Base-by-base conservation (phyloP, 2,888 invertebrate species). In the Colletes collaris region DNA sequence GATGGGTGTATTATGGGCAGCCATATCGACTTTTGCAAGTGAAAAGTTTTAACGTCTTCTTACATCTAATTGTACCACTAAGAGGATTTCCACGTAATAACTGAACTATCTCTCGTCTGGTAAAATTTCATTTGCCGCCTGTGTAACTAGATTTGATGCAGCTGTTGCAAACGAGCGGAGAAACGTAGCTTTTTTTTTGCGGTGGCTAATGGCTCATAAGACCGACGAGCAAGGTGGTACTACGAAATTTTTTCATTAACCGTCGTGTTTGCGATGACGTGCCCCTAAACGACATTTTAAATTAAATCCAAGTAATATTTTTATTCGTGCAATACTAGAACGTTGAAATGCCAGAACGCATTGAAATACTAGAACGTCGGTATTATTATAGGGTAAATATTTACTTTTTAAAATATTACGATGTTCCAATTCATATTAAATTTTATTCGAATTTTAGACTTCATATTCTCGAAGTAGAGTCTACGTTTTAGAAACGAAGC, bases 1-100 rank as follows among this genome's bases (percentile, higher is more conserved):
- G 59, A 80, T 19, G 68, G 55, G 37, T 71, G 49, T 53, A 76
- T 78, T 69, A 65, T 62, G 55, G 49, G 11, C 19, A 10, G 35
- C 49, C 19, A 7, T 68, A 82, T 79, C 55, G 68, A 80, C 46
- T 66, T 16, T 44, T 16, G n/a, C 56, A 40, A 53, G 19, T 27
- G 69, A 70, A 72, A 81, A 83, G 59, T 77, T 83, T 64, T 58
- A 80, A 56, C 62, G 52, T 67, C 70, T 53, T 64, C 58, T 70
- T 66, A 66, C 71, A 64, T 64, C 55, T 79, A 76, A 79, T 79
- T 72, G 66, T 55, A 46, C 64, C 59, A 7, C 79, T 77, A 72
- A 79, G 77, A 72, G 64, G 77, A 79, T 79, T 64, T 53, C 46
- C 50, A 11, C 64, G 79, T 68, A 77, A 68, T 75, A 60, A 53